Percentiles rank a stretch among this genome's conserved stretches.
phyloP scores from a whole-genome alignment of 2,797 vertebrate genomes.

The Pipistrellus nathusii region DNA sequence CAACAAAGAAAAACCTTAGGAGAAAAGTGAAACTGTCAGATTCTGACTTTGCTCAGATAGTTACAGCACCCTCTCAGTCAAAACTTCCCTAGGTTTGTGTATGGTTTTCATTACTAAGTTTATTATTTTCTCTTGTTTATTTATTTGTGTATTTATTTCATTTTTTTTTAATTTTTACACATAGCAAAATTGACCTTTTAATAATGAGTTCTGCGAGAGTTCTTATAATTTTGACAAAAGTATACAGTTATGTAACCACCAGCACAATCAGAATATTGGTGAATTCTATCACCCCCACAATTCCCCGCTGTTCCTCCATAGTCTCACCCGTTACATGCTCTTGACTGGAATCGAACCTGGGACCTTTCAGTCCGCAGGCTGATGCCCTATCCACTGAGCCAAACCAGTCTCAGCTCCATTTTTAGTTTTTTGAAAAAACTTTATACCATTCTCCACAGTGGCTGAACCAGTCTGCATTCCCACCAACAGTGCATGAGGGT shows the following conservation, averaged over 20 bases:
- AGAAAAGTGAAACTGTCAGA: not conserved
- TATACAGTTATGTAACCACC: not conserved
- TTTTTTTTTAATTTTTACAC: not conserved
- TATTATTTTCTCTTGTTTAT: not conserved
- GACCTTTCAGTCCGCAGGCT: too few species aligned
- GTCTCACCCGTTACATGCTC: not conserved
- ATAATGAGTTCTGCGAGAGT: not conserved
- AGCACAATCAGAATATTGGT: not conserved
- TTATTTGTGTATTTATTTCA: not conserved
- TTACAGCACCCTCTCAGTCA: not conserved
- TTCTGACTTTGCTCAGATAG: not conserved
- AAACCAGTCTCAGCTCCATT: too few species aligned
- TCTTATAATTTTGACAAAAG: not conserved
- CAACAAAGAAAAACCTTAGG: not conserved
- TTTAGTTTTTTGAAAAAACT: too few species aligned
- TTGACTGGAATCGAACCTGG: too few species aligned
- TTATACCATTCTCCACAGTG: too few species aligned
- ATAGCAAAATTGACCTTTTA: not conserved
- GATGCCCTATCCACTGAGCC: too few species aligned
- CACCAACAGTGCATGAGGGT: too few species aligned
- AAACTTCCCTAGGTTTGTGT: not conserved
- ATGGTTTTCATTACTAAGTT: not conserved
- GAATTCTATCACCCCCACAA: not conserved
- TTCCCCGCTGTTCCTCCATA: not conserved
- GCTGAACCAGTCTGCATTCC: too few species aligned